These are phyloP conservation scores for Copsychus sechellarum DNA, from an alignment of 2,113 vertebrate species.

Conservation along the genomic window DNA sequence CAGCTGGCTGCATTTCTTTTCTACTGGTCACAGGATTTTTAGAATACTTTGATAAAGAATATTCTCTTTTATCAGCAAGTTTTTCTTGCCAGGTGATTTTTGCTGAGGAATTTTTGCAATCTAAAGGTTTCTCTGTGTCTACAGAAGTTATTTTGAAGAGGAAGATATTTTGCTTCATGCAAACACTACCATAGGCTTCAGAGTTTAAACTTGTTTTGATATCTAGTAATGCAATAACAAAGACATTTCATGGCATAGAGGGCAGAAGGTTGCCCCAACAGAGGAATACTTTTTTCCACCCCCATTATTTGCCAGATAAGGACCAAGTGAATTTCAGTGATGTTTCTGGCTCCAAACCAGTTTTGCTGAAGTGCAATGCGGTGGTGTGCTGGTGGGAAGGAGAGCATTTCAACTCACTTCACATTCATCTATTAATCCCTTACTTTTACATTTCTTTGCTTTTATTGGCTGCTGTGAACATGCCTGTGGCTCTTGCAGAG, in stretches of 20 bases:
- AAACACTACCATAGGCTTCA: not conserved
- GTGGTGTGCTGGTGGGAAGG: rapidly evolving
- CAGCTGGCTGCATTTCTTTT: not conserved
- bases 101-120: not conserved
- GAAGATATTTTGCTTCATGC: not conserved
- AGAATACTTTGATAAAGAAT: not conserved
- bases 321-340: not conserved
- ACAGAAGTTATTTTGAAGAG: not conserved
- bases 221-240: not conserved
- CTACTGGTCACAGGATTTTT: not conserved
- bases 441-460: not conserved
- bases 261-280: not conserved
- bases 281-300: not conserved
- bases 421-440: not conserved
- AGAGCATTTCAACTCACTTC: not conserved
- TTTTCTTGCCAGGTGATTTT: not conserved
- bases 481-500: not conserved
- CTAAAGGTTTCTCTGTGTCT: not conserved
- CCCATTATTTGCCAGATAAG: not conserved
- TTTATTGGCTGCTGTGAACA: rapidly evolving
- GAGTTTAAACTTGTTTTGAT: not conserved
- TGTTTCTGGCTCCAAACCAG: not conserved
- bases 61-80: not conserved
- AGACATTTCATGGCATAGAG: not conserved
- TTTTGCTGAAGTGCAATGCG: not conserved